Evolutionary conservation across 2,113 vertebrate genomes (phyloP), one percentile per base, ranked within the genome.

Genomic region (Lophura nycthemera): DNA sequence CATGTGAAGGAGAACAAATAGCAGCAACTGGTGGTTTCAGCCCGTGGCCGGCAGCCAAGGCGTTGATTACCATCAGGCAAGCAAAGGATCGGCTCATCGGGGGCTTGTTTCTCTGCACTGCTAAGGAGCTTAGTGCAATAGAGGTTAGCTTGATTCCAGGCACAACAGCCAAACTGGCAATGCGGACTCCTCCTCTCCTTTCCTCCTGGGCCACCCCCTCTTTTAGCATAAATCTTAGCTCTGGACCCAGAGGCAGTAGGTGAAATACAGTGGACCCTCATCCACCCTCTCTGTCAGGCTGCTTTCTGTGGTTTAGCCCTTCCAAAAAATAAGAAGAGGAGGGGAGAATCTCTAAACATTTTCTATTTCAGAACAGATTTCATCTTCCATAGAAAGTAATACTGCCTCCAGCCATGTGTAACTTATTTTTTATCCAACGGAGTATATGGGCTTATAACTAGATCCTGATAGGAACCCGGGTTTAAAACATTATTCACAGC

Each of bases 401-500:
- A 94, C 88, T 74, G 96, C 92, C 92, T 95, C 89, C 95, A 95
- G 96, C 93, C 97, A 97, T 96, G 97, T 95, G 95, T 98, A 98
- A 97, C 97, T 95, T 96, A 97, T 98, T 96, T 96, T 96, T 96
- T 94, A 92, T 97, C 97, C 97, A 96, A 96, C 89, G 34, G 97
- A 97, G 96, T 97, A 97, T 97, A 92, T 96, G 96, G 96, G 96
- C 95, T 97, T 97, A 97, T 98, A 97, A 97, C 96, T 92, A 97
- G 97, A 97, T 97, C 97, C 97, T 97, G 96, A 97, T 97, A 97
- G 97, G 95, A 97, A 97, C 96, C 96, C 72, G 54, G 96, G 95
- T 96, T 98, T 98, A 98, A 98, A 98, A 98, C 97, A 97, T 97
- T 97, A 98, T 97, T 98, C 98, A 98, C 97, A 96, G 97, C 95